Conservation (phyloP, 2,113 vertebrate genomes). For the Crotalus helleri region DNA sequence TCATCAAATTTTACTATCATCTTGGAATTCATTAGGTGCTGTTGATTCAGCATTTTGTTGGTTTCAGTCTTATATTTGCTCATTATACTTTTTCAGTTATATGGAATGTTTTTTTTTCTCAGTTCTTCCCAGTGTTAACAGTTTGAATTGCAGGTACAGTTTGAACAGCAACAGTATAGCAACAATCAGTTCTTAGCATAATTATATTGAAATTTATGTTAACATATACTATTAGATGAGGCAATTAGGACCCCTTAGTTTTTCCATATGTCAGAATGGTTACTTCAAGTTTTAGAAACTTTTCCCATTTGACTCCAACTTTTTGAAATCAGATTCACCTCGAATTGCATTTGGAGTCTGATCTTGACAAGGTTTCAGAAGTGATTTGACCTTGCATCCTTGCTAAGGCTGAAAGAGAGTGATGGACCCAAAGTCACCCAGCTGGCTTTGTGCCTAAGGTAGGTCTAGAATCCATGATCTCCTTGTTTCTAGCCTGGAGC, state of each 20-base stretch:
- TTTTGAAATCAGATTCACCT: not conserved
- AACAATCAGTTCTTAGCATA: not conserved
- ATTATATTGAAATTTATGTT: not conserved
- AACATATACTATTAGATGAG: not conserved
- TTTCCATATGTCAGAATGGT: not conserved
- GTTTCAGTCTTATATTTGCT: not conserved
- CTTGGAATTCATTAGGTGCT: not conserved
- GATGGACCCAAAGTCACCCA: not conserved
- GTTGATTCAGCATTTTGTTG: not conserved
- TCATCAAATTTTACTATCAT: not conserved
- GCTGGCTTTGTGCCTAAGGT: not conserved
- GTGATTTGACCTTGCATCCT: not conserved
- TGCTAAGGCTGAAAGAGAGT: not conserved
- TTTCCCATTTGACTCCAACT: not conserved
- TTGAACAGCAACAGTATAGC: not conserved
- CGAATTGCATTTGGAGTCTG: not conserved
- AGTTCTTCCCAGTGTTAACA: not conserved
- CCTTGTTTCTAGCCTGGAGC: not conserved
- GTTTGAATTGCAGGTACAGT: not conserved
- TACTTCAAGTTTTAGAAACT: not conserved
- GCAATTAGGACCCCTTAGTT: not conserved
- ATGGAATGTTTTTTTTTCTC: not conserved
- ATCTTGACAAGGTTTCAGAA: not conserved
- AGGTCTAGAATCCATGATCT: not conserved
- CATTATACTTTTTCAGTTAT: not conserved